These are phyloP conservation scores for Pandemis corylana DNA, from an alignment of 2,888 invertebrate species.

Conservation along the genomic window DNA sequence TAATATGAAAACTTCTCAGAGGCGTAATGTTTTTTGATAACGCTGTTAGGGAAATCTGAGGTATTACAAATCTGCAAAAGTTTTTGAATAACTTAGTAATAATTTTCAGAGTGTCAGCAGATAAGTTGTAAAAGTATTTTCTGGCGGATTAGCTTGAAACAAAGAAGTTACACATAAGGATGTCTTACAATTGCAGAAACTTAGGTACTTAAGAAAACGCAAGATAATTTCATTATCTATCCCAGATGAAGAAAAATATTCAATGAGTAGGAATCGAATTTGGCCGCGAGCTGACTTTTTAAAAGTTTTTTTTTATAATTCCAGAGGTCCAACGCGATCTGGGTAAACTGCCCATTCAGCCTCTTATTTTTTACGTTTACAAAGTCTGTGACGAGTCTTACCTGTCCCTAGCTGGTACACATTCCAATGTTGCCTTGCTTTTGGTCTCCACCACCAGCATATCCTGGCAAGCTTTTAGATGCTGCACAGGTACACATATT, in stretches of 20 bases:
- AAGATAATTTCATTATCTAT: too few species aligned
- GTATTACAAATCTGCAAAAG: constrained; percentile 2
- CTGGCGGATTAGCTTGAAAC: too few species aligned
- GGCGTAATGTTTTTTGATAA: constrained; percentile 8
- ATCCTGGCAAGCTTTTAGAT: constrained; percentile 86
- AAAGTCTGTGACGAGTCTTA: constrained; percentile 49
- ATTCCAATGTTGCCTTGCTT: constrained; percentile 85
- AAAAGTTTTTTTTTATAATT: neutral
- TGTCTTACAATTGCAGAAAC: too few species aligned
- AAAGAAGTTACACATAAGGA: too few species aligned
- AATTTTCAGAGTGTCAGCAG: neutral
- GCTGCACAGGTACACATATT: constrained; percentile 89
- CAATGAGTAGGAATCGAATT: too few species aligned
- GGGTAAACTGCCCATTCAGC: neutral
- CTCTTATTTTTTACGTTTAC: too few species aligned
- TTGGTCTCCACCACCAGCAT: constrained; percentile 87
- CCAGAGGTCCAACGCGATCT: neutral
- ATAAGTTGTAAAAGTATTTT: neutral
- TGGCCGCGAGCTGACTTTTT: neutral
- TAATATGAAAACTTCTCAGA: neutral
- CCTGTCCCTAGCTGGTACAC: constrained; percentile 90
- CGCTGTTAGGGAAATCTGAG: constrained; percentile 1
- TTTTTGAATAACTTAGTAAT: constrained; percentile 20
- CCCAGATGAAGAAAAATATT: too few species aligned
- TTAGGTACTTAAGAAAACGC: too few species aligned